Conservation (phyloP, 2,113 vertebrate genomes). For the Myiagra hebetior region DNA sequence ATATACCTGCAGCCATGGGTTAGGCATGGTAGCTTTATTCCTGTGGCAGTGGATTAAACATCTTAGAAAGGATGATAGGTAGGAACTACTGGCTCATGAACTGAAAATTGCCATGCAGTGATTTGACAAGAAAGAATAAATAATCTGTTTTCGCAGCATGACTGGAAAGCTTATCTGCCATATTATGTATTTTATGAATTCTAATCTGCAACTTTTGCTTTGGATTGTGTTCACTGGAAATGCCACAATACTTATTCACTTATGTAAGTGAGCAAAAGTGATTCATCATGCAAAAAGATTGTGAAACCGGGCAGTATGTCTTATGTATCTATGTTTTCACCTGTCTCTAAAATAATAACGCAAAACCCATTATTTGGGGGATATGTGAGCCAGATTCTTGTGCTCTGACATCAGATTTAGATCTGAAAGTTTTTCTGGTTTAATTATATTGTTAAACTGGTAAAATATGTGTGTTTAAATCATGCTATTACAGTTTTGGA, state of each 20-base stretch:
- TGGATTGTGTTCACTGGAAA: not conserved
- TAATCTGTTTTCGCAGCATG: not conserved
- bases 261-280: not conserved
- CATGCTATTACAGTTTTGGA: not conserved
- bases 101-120: not conserved
- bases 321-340: not conserved
- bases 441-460: constrained; percentile 20
- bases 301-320: not conserved
- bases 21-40: not conserved
- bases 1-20: not conserved
- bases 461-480: not conserved
- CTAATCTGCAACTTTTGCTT: not conserved
- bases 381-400: constrained; percentile 11
- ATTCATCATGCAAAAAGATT: constrained; percentile 1
- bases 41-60: not conserved
- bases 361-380: not conserved
- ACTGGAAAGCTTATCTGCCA: constrained; percentile 16
- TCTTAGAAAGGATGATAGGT: not conserved
- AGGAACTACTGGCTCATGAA: not conserved
- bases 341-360: not conserved
- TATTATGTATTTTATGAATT: not conserved
- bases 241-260: not conserved
- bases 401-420: constrained; percentile 19
- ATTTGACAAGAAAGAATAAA: constrained; percentile 25
- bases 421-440: not conserved